Conservation (phyloP, 2,113 vertebrate genomes). For the Raphicerus campestris region DNA sequence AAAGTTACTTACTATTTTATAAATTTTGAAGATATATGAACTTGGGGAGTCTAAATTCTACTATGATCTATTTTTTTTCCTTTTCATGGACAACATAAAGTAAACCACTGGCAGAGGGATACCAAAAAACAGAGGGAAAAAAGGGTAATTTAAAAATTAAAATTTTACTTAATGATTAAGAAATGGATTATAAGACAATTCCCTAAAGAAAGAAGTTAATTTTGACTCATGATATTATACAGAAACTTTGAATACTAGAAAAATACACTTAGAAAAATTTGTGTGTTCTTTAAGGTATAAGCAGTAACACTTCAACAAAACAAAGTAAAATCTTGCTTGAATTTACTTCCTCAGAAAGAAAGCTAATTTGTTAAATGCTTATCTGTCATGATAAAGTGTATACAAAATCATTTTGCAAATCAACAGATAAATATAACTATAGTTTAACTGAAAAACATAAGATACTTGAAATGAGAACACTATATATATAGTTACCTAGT, state of each 20-base stretch:
- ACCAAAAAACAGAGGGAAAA: not conserved
- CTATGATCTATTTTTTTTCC: not conserved
- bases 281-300: not conserved
- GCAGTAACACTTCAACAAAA: not conserved
- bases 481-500: not conserved
- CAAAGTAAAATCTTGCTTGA: not conserved
- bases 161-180: not conserved
- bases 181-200: not conserved
- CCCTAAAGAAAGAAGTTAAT: not conserved
- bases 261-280: not conserved
- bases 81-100: not conserved
- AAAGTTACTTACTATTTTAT: not conserved
- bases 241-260: not conserved
- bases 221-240: not conserved
- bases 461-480: slow-evolving; percentile 8
- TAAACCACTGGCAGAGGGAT: not conserved
- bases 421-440: slow-evolving; percentile 1
- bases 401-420: not conserved
- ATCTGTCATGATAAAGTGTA: not conserved
- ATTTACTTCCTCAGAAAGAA: not conserved
- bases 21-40: not conserved
- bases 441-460: not conserved
- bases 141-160: not conserved
- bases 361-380: not conserved
- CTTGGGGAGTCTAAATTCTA: not conserved